A percentile compares a stretch with the other conserved stretches of the same genome.
Evolutionary conservation across 2,888 invertebrate species (phyloP).

Genomic region (Aelia acuminata): DNA sequence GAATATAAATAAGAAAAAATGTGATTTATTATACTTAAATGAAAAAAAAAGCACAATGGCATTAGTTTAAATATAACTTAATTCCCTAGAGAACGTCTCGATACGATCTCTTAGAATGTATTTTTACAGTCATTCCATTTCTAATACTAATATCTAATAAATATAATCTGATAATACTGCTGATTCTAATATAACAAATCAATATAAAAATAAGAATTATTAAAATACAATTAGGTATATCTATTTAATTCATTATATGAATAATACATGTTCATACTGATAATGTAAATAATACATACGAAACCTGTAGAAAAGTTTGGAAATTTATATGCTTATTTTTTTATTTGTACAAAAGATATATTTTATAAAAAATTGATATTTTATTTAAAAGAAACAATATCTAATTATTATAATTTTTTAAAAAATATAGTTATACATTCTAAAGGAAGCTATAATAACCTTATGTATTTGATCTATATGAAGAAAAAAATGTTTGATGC

Average conservation of each 20-base stretch:
- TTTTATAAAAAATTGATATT: constrained; percentile 57
- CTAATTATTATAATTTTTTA: constrained; percentile 29
- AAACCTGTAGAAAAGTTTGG: constrained; percentile 53
- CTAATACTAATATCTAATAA: constrained; percentile 50
- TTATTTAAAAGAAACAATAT: constrained; percentile 51
- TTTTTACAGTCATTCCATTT: constrained; percentile 24
- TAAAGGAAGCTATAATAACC: constrained; percentile 34
- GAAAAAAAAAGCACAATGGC: constrained; percentile 15
- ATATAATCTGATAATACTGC: constrained; percentile 45
- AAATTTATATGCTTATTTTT: constrained; percentile 51
- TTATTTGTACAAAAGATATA: constrained; percentile 56
- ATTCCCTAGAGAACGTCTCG: background rate
- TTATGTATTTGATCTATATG: constrained; percentile 9
- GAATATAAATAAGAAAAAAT: background rate
- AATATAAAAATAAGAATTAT: constrained; percentile 59
- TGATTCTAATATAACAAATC: constrained; percentile 56
- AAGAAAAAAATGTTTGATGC: constrained; percentile 14
- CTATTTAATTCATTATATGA: constrained; percentile 56
- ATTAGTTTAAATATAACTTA: constrained; percentile 27
- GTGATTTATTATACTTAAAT: background rate
- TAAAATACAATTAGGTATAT: constrained; percentile 58
- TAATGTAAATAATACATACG: constrained; percentile 42
- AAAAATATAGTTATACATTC: constrained; percentile 34
- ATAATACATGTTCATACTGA: constrained; percentile 49
- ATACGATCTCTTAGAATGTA: background rate